Evolutionary conservation across 2,797 vertebrate genomes (phyloP), one percentile per base, ranked within the genome.

Genomic region (Allobates femoralis): DNA sequence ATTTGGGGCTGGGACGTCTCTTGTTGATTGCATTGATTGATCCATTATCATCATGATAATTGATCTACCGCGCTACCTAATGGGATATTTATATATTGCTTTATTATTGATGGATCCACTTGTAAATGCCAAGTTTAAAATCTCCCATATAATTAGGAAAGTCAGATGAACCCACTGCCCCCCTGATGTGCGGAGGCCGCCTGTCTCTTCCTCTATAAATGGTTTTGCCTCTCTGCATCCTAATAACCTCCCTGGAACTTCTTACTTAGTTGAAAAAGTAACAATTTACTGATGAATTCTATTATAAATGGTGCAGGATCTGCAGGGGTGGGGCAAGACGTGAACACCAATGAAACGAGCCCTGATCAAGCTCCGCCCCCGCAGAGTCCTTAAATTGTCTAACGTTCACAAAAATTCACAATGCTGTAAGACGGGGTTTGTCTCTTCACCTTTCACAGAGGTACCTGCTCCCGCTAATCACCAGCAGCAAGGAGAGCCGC

Each of bases 401-500:
- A 6, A 34, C 19, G 32, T n/a, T n/a, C n/a, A n/a, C n/a, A n/a
- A n/a, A n/a, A n/a, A n/a, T n/a, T 18, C 7, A 18, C 3, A 21
- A 15, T 53, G 50, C 11, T 23, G 32, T n/a, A 12, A 37, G 55
- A 7, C 46, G 12, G 62, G 10, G 23, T 56, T 14, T 37, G 53
- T 83, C n/a, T 56, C 74, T 0, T 1, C 76, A 41, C 87, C 85
- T 89, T 85, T 21, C 28, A 91, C 93, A 99, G 98, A 98, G 97
- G 94, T 98, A 98, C 94, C 96, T 99, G 95, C 95, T 98, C 92
- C 98, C 98, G 92, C 96, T 99, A 93, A 96, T 99, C 94, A 94
- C 95, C 95, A 96, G 96, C 91, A 96, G 97, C 94, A 96, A 95
- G 90, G 98, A 99, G 95, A 98, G 98, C 95, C 97, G 97, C 96